A percentile compares a stretch with the other conserved stretches of the same genome.
Conservation (phyloP, 1,140 invertebrate genomes). For the Euura lappo region DNA sequence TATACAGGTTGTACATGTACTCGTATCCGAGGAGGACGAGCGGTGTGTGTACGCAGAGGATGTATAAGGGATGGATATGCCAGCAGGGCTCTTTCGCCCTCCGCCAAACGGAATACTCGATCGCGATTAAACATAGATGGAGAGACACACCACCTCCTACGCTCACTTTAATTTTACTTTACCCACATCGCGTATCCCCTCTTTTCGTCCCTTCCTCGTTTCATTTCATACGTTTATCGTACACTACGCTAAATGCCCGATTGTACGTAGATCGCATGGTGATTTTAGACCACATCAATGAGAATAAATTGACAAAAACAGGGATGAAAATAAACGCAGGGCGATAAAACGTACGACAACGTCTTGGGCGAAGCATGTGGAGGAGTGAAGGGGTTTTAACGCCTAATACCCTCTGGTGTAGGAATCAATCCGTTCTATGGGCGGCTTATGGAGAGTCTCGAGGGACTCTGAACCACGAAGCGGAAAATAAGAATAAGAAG, state of each 20-base stretch:
- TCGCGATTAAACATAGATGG: constrained; percentile 57
- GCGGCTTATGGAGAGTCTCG: not conserved
- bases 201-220: constrained; percentile 6
- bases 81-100: constrained; percentile 33
- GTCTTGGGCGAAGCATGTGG: too few species aligned
- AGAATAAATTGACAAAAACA: too few species aligned
- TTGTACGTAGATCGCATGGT: too few species aligned
- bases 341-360: too few species aligned
- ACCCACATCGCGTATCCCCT: not conserved
- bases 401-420: not conserved
- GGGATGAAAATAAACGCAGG: too few species aligned
- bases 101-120: constrained; percentile 55
- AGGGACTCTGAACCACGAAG: not conserved
- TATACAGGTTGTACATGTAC: constrained; percentile 3
- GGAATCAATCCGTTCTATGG: constrained; percentile 4
- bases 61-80: not conserved
- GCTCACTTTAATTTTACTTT: not conserved
- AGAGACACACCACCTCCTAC: not conserved
- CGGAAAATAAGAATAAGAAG: not conserved
- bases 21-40: not conserved
- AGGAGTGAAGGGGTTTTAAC: too few species aligned
- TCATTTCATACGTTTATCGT: constrained; percentile 35
- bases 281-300: too few species aligned
- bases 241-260: constrained; percentile 27
- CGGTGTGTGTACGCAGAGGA: not conserved